A percentile compares a stretch with the other conserved stretches of the same genome.
These are phyloP conservation scores for Micromys minutus DNA, from an alignment of 2,113 vertebrate genomes.

Conservation along the genomic window DNA sequence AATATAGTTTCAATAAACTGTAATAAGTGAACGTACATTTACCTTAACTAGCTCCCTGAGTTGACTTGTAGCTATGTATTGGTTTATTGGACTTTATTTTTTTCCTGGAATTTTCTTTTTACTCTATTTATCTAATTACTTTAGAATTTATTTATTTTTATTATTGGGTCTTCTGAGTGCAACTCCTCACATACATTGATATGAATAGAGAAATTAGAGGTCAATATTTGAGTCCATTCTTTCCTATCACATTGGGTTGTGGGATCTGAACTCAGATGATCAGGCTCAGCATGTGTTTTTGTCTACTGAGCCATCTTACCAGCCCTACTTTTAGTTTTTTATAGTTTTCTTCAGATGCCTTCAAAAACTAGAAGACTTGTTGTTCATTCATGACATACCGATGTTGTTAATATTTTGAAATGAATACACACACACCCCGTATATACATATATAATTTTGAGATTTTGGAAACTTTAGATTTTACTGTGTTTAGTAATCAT, in stretches of 20 bases:
- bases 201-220: neutral
- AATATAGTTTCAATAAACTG: neutral
- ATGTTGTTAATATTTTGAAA: neutral
- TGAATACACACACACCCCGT: too few relatives aligned
- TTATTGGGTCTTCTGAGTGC: neutral
- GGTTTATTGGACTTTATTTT: neutral
- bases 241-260: neutral
- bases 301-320: neutral
- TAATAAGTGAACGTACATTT: neutral
- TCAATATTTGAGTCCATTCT: neutral
- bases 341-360: neutral
- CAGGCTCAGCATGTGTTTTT: neutral
- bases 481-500: conserved; percentile 38
- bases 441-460: neutral
- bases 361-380: neutral
- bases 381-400: neutral
- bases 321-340: neutral
- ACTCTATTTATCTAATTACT: neutral
- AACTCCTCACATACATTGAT: neutral
- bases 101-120: neutral
- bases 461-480: neutral
- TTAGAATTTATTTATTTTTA: neutral
- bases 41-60: neutral
- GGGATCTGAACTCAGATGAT: neutral
- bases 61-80: neutral